Evolutionary conservation across 2,888 invertebrate genomes (phyloP).

Genomic region (Acronicta alni): DNA sequence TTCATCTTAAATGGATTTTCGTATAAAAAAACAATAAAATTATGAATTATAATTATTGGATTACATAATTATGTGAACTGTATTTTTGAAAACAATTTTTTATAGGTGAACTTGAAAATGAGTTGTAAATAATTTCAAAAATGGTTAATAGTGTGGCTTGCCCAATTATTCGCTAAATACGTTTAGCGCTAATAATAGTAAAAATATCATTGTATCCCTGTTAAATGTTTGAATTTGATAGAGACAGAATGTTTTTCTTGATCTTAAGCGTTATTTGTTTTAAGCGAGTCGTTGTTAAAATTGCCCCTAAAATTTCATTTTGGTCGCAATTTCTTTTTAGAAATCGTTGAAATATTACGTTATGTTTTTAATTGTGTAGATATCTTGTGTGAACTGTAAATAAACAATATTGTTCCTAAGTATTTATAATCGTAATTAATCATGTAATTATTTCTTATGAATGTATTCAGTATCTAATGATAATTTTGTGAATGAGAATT

Average conservation of each 20-base stretch:
- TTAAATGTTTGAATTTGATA: not conserved
- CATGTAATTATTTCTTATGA: conserved; percentile 52
- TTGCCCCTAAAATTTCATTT: conserved; percentile 5
- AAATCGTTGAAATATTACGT: conserved; percentile 9
- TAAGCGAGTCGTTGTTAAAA: not conserved
- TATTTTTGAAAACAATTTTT: conserved; percentile 35
- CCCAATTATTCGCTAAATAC: too few species aligned
- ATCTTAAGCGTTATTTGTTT: not conserved
- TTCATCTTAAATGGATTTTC: conserved; percentile 27
- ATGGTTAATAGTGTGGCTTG: not conserved
- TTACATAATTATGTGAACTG: conserved; percentile 37
- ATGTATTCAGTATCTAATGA: conserved; percentile 39
- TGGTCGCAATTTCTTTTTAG: conserved; percentile 21
- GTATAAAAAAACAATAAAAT: conserved; percentile 26
- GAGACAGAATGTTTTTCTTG: not conserved
- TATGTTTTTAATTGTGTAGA: conserved; percentile 22
- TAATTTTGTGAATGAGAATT: conserved; percentile 42
- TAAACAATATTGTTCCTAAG: conserved; percentile 54
- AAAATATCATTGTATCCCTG: too few species aligned
- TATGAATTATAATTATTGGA: conserved; percentile 37
- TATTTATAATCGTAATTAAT: conserved; percentile 54
- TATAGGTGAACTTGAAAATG: conserved; percentile 34
- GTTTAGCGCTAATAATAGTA: not conserved
- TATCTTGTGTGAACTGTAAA: conserved; percentile 50
- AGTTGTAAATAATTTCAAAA: conserved; percentile 45